phyloP scores from a whole-genome alignment of 2,888 invertebrate genomes.

The Drosophila suboccidentalis region DNA sequence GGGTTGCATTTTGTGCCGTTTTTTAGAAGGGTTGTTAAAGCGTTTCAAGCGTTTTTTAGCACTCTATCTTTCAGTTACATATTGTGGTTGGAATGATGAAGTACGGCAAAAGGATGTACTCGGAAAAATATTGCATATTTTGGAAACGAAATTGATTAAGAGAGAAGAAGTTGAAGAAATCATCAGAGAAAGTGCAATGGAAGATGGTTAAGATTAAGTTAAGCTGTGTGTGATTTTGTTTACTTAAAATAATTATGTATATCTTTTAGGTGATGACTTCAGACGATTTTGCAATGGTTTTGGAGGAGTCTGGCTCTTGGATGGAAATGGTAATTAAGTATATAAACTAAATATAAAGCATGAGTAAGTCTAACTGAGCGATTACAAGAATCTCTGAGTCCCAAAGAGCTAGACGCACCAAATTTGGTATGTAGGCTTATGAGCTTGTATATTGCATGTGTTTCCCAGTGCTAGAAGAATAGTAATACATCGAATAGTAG shows the following conservation, averaged over 20 bases:
- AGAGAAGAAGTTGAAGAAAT: background rate
- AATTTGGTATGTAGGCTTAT: too few species aligned
- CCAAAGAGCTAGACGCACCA: too few species aligned
- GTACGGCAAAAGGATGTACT: background rate
- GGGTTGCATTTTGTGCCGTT: constrained; percentile 63
- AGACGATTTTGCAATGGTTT: background rate
- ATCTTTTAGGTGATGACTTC: background rate
- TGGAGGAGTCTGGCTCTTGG: too few species aligned
- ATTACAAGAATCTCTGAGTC: too few species aligned
- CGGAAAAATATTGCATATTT: background rate
- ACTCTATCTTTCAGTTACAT: constrained; percentile 31
- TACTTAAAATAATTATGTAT: background rate
- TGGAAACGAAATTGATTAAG: background rate
- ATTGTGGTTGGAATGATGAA: background rate
- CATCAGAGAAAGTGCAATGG: too few species aligned
- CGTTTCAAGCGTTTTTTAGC: constrained; percentile 36
- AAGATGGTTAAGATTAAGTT: background rate
- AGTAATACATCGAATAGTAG: too few species aligned
- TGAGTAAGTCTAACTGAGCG: too few species aligned
- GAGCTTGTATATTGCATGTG: too few species aligned
- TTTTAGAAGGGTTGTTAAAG: constrained; percentile 63
- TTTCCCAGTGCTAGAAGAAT: too few species aligned
- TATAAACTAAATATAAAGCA: too few species aligned
- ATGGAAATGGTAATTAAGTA: background rate
- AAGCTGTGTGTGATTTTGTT: too few species aligned